Evolutionary conservation across 2,113 vertebrate species (phyloP).

Genomic region (Megaceryle maxima): DNA sequence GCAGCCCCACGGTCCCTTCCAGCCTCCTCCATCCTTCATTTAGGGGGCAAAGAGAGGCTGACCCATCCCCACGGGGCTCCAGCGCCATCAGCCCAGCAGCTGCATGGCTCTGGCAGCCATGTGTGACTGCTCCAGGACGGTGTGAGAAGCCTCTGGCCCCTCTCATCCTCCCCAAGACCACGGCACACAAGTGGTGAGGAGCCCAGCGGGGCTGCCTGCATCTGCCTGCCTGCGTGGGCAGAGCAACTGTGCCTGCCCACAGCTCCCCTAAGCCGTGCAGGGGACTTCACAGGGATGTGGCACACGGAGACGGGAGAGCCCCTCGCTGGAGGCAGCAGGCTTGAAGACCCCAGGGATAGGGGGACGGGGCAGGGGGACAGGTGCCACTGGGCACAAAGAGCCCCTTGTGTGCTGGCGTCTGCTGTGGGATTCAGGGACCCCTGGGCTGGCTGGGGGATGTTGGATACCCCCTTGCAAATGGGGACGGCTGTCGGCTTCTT

Average conservation of each 20-base stretch:
- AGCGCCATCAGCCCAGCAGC: background rate
- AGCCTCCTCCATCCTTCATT: background rate
- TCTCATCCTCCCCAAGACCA: background rate
- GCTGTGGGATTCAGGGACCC: background rate
- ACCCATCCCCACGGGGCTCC: accelerated
- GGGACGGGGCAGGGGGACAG: slow-evolving; percentile 40
- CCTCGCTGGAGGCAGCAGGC: background rate
- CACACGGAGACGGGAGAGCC: slow-evolving; percentile 47
- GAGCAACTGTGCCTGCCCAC: slow-evolving; percentile 42
- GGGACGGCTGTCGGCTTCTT: background rate
- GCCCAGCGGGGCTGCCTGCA: background rate
- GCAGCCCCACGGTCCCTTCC: background rate
- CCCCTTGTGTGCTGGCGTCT: slow-evolving; percentile 43
- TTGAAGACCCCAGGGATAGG: slow-evolving; percentile 1
- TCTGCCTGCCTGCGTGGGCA: background rate
- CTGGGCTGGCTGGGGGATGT: background rate
- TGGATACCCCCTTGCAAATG: background rate
- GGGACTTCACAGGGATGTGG: background rate
- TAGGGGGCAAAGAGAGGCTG: background rate
- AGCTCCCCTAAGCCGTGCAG: background rate
- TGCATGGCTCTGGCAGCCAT: background rate
- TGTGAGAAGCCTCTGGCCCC: background rate
- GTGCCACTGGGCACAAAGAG: slow-evolving; percentile 71
- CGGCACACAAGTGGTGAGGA: background rate
- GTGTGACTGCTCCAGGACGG: background rate